These are phyloP conservation scores for Pangasianodon hypophthalmus DNA, from an alignment of 2,113 vertebrate species.

Conservation along the genomic window DNA sequence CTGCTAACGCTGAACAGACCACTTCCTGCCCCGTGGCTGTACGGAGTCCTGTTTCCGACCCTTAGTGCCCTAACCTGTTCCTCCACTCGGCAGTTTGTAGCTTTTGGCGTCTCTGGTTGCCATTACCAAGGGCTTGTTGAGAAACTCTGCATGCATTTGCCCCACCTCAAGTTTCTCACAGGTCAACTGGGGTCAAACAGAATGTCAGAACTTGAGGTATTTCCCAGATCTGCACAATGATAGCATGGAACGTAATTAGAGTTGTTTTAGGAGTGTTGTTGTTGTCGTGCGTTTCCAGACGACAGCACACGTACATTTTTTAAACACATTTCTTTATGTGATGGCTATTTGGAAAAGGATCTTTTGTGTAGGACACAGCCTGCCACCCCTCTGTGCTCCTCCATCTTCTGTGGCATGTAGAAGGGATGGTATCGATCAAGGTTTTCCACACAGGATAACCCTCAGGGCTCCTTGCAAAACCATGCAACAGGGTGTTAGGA, in stretches of 20 bases:
- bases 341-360: not conserved
- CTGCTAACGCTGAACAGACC: constrained; percentile 41
- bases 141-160: constrained; percentile 37
- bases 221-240: constrained; percentile 37
- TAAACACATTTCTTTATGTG: constrained; percentile 2
- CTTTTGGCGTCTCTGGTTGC: constrained; percentile 29
- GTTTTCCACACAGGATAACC: constrained; percentile 43
- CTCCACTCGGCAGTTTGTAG: constrained; percentile 8
- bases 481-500: constrained; percentile 2
- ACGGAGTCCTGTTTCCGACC: constrained; percentile 44
- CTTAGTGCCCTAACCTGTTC: constrained; percentile 28
- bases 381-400: constrained; percentile 6
- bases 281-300: constrained; percentile 23
- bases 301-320: not conserved
- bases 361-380: not conserved
- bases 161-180: constrained; percentile 39
- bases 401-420: constrained; percentile 28
- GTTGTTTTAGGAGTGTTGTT: constrained; percentile 33
- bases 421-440: constrained; percentile 36
- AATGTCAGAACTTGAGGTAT: constrained; percentile 35
- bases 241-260: constrained; percentile 15
- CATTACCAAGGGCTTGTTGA: constrained; percentile 37
- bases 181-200: constrained; percentile 41
- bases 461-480: constrained; percentile 32
- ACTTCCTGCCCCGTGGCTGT: constrained; percentile 44